Percentiles rank a stretch among this genome's conserved stretches.
These are phyloP conservation scores for Hipposideros larvatus DNA, from an alignment of 2,797 vertebrate genomes.

Conservation along the genomic window DNA sequence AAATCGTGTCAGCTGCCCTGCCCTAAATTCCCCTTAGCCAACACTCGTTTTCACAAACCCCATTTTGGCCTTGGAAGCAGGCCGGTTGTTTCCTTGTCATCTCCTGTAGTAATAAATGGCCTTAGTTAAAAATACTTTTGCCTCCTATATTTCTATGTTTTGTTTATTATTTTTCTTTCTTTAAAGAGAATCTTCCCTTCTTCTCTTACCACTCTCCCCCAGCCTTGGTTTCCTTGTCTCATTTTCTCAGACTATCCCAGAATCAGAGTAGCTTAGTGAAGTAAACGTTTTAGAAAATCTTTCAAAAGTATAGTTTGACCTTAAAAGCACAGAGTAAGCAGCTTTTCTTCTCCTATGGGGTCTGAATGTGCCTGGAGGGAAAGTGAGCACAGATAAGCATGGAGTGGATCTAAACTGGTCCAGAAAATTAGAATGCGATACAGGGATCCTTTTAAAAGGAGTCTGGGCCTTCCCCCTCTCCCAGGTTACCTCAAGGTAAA, in stretches of 20 bases:
- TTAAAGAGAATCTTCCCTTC: neutral
- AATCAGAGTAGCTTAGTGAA: conserved; percentile 49
- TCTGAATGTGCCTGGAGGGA: neutral
- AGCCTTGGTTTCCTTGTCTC: neutral
- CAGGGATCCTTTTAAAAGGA: neutral
- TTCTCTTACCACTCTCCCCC: neutral
- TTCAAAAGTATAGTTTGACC: conserved; percentile 41
- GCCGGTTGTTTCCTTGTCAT: neutral
- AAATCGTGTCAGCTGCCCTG: neutral
- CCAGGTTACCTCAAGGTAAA: neutral
- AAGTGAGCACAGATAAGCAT: neutral
- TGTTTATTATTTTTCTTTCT: neutral
- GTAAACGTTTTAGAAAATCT: conserved; percentile 44
- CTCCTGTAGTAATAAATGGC: neutral
- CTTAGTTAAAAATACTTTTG: neutral
- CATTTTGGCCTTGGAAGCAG: neutral
- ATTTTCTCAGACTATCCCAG: conserved; percentile 32
- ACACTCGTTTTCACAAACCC: neutral
- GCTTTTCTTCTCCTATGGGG: neutral
- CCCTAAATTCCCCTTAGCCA: conserved; percentile 14
- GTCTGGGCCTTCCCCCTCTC: neutral
- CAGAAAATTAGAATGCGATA: neutral
- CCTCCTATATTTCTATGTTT: neutral
- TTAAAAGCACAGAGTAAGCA: conserved; percentile 43
- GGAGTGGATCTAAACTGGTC: neutral